phyloP scores from a whole-genome alignment of 2,113 vertebrate genomes.

The Silurus asotus region DNA sequence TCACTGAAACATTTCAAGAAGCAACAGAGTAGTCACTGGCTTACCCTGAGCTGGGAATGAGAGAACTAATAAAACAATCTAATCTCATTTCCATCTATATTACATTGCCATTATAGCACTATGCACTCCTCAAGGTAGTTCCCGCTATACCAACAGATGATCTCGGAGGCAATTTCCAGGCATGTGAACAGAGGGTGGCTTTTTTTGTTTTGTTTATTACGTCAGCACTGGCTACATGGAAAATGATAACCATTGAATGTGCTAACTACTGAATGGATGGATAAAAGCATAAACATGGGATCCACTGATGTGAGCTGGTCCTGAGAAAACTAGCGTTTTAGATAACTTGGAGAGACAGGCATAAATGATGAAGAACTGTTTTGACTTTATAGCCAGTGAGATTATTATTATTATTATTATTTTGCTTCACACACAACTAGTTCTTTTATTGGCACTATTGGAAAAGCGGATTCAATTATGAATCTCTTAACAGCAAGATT shows the following conservation, averaged over 20 bases:
- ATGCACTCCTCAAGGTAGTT: constrained; percentile 25
- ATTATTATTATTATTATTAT: neutral
- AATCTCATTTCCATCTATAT: constrained; percentile 64
- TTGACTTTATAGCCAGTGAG: neutral
- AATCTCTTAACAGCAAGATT: neutral
- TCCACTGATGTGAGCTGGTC: neutral
- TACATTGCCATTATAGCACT: constrained; percentile 44
- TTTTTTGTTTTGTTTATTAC: constrained; percentile 43
- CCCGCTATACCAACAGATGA: constrained; percentile 41
- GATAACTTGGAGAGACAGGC: neutral
- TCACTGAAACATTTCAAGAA: constrained; percentile 48
- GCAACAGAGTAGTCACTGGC: constrained; percentile 27
- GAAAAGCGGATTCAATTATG: neutral
- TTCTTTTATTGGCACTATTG: neutral
- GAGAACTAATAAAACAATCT: constrained; percentile 55
- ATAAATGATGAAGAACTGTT: neutral
- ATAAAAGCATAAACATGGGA: constrained; percentile 1
- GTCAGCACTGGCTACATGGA: constrained; percentile 1
- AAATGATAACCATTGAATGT: constrained; percentile 7
- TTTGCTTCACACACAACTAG: too few species aligned
- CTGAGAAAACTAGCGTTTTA: neutral
- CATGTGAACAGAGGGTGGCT: constrained; percentile 17
- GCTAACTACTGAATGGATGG: neutral
- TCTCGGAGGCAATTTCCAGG: constrained; percentile 32
- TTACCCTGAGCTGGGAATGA: constrained; percentile 48